Base-by-base conservation (phyloP, 2,113 vertebrate genomes). In the Gnathonemus longibarbis region DNA sequence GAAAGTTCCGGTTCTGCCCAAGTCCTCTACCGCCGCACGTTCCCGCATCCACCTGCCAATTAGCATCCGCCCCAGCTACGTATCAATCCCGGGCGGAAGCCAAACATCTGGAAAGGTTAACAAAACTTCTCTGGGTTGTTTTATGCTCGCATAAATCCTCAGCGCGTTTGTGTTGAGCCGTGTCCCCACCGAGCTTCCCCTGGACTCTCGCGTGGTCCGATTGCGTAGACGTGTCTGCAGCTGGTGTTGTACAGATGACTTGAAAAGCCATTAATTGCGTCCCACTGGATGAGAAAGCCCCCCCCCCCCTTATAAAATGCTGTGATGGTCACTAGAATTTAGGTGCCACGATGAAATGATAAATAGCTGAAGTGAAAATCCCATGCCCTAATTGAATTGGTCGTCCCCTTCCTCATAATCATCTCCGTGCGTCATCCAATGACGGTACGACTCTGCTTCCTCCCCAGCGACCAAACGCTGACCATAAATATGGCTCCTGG, bases 91-190 rank as follows among this genome's bases (percentile, higher is more conserved):
- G 17, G 19, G 21, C 21, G 45, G 58, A 70, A 88, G 21, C 58
- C 58, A 70, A 88, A 74, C 88, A 88, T 88, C 88, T 88, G 88
- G 88, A 70, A 52, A 74, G 62, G 58, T 58, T 66, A 62, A 17
- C 17, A 42, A 58, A 21, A 58, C 88, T 49, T 48, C 15, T 24
- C 66, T 15, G 19, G n/a, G 9, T 70, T 70, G n/a, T 31, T 74
- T 70, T 74, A 70, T 48, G 24, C 88, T 48, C 21, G 31, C 56
- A 88, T 70, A 88, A 70, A 88, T 88, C 17, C 56, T 21, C 27
- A 1, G 31, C 39, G 7, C 19, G 21, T 88, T 88, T 62, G 21
- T 74, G 13, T 42, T 48, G 24, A 88, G 21, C 45, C 35, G 11
- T n/a, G 45, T 21, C 35, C 42, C 10, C 62, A 6, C 35, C 21